phyloP scores from a whole-genome alignment of 2,888 invertebrate genomes.

The Schizotus pectinicornis region DNA sequence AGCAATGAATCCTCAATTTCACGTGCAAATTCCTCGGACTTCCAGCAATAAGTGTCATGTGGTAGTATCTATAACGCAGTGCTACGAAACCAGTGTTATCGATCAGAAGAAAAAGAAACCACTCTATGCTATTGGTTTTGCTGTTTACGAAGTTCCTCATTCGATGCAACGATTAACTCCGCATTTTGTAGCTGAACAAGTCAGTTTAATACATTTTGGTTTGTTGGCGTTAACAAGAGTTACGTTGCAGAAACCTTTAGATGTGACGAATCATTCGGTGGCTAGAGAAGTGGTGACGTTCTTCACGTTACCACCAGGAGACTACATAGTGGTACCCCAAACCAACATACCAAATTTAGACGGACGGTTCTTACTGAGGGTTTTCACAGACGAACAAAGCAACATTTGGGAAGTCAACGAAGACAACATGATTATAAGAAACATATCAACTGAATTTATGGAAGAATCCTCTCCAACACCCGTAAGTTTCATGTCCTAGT shows the following conservation, averaged over 20 bases:
- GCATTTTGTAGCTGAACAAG: conserved; percentile 67
- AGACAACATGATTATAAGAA: conserved; percentile 73
- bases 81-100: conserved; percentile 62
- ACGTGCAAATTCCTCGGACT: conserved; percentile 70
- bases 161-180: conserved; percentile 66
- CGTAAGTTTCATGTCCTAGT: conserved; percentile 60
- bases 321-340: conserved; percentile 77
- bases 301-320: conserved; percentile 76
- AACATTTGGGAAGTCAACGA: conserved; percentile 82
- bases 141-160: conserved; percentile 72
- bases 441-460: conserved; percentile 66
- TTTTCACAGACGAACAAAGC: conserved; percentile 74
- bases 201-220: conserved; percentile 41
- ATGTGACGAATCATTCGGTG: conserved; percentile 70
- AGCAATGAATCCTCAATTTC: conserved; percentile 74
- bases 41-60: conserved; percentile 72
- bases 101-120: conserved; percentile 61
- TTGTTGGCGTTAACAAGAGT: background rate
- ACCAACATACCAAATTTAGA: conserved; percentile 71
- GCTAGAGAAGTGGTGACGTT: conserved; percentile 74
- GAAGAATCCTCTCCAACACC: conserved; percentile 60
- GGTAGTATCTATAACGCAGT: conserved; percentile 74
- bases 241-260: conserved; percentile 65
- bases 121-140: conserved; percentile 71
- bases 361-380: conserved; percentile 73